These are phyloP conservation scores for Polyergus mexicanus DNA, from an alignment of 1,140 invertebrate genomes.

Conservation along the genomic window DNA sequence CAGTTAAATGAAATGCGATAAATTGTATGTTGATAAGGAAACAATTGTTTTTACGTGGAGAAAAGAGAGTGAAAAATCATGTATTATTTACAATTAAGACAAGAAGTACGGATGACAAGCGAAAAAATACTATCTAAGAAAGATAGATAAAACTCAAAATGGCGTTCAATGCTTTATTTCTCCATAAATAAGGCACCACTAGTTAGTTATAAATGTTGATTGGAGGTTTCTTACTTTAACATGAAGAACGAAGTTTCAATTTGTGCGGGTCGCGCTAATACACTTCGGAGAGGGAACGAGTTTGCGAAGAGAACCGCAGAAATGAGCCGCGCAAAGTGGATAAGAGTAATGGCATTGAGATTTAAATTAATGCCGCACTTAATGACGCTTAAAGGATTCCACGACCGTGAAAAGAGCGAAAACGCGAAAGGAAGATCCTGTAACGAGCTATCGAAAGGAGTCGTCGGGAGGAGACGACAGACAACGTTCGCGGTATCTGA, in stretches of 20 bases:
- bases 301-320: slow-evolving; percentile 18
- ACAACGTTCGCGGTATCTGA: neutral
- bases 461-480: neutral
- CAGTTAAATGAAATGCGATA: neutral
- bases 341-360: slow-evolving; percentile 66
- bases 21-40: neutral
- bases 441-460: slow-evolving; percentile 32
- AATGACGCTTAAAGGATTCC: slow-evolving; percentile 68
- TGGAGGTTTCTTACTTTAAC: neutral
- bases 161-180: too few relatives aligned
- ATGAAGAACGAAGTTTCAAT: slow-evolving; percentile 32
- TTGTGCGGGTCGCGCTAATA: slow-evolving; percentile 13
- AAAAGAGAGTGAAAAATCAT: neutral
- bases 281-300: neutral
- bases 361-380: slow-evolving; percentile 68
- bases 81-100: neutral
- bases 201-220: slow-evolving; percentile 11
- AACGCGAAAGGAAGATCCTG: slow-evolving; percentile 12
- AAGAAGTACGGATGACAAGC: neutral
- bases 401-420: slow-evolving; percentile 34
- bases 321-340: slow-evolving; percentile 47
- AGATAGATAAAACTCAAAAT: neutral
- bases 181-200: neutral
- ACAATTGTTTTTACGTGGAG: neutral
- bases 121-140: neutral